Evolutionary conservation across 2,888 invertebrate species (phyloP).

Genomic region (Dynastes tityus): DNA sequence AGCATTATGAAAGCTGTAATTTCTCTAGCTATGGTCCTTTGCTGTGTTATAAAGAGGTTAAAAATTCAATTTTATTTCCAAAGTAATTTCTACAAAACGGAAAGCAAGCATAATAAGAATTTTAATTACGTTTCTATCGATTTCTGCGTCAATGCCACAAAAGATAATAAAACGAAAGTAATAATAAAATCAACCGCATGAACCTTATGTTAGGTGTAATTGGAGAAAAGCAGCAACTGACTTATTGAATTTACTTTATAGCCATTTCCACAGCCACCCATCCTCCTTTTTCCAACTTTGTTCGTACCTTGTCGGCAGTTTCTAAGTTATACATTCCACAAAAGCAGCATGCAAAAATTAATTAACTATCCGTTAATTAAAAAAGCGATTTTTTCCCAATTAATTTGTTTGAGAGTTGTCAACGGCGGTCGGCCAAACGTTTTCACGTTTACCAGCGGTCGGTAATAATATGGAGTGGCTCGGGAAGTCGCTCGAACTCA

Average conservation of each 20-base stretch:
- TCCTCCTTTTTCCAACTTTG: neutral
- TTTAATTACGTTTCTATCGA: conserved; percentile 14
- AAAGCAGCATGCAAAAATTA: conserved; percentile 42
- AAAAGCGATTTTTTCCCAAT: conserved; percentile 50
- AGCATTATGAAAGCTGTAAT: too few species aligned
- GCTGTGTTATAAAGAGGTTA: too few species aligned
- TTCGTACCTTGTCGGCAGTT: neutral
- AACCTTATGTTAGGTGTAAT: conserved; percentile 4
- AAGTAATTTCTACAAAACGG: too few species aligned
- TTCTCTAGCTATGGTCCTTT: too few species aligned
- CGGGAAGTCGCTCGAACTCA: conserved; percentile 21
- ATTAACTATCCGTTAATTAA: conserved; percentile 46
- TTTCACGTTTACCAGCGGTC: conserved; percentile 4
- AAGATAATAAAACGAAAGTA: neutral
- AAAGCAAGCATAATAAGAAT: neutral
- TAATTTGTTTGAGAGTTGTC: conserved; percentile 49
- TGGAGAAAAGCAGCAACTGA: conserved; percentile 13
- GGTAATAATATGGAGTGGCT: conserved; percentile 10
- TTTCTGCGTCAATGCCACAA: neutral
- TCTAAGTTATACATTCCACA: conserved; percentile 26
- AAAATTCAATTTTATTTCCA: too few species aligned
- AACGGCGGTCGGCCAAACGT: conserved; percentile 2
- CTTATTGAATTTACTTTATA: conserved; percentile 9
- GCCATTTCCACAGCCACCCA: neutral
- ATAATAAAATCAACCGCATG: conserved; percentile 10